Evolutionary conservation across 2,113 vertebrate species (phyloP).

Genomic region (Microcebus lehilahytsara): DNA sequence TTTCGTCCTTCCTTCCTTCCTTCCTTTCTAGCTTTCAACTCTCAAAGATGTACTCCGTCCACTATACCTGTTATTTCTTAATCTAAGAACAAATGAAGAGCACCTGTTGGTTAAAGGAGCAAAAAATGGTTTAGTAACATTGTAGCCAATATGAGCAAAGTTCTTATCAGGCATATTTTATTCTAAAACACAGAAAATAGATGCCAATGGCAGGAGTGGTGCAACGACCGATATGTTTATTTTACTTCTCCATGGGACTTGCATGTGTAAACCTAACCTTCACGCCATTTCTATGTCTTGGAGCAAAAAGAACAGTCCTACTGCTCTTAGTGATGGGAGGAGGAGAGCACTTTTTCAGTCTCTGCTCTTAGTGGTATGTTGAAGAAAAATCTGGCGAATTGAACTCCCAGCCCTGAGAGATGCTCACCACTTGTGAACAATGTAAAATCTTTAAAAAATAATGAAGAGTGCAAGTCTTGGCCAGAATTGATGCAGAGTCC

Average conservation of each 20-base stretch:
- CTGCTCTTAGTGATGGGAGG: background rate
- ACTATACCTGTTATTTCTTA: no score
- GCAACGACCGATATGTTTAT: background rate
- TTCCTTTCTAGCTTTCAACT: no score
- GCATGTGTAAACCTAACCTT: background rate
- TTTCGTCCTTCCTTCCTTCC: no score
- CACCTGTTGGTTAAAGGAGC: no score
- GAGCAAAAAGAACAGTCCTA: background rate
- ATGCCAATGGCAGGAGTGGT: background rate
- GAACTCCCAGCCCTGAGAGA: background rate
- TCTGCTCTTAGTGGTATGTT: background rate
- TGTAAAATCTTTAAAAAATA: background rate
- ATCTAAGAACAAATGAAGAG: no score
- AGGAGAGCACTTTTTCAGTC: background rate
- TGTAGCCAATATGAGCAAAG: no score
- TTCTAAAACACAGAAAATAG: no score
- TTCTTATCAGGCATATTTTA: no score
- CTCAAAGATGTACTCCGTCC: no score
- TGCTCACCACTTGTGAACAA: background rate
- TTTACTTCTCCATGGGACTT: background rate
- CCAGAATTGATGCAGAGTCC: no score
- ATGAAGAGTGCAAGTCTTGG: background rate
- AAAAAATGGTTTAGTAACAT: no score
- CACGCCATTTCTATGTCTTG: background rate
- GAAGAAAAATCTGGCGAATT: background rate